Conservation (phyloP, 2,797 vertebrate species). For the Esox masquinongy region DNA sequence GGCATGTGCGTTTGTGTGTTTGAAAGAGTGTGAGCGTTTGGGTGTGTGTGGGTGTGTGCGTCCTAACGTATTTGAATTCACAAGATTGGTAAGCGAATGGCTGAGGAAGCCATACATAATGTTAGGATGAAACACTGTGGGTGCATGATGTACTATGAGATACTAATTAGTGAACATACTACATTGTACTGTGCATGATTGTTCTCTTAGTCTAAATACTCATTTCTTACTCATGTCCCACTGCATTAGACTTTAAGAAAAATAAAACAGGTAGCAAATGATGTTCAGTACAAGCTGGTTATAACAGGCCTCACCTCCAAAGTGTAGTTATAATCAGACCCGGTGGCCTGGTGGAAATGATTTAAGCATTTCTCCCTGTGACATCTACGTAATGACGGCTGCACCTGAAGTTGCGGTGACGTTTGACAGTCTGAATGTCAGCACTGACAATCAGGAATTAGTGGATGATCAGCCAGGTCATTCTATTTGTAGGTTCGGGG, state of each 20-base stretch:
- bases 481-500: neutral
- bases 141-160: neutral
- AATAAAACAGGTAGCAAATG: too few relatives aligned
- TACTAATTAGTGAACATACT: neutral
- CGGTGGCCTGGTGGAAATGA: constrained; percentile 59
- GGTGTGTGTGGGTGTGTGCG: constrained; percentile 24
- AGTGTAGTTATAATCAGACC: constrained; percentile 23
- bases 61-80: too few relatives aligned
- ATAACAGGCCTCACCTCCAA: constrained; percentile 49
- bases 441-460: constrained; percentile 65
- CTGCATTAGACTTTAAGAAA: too few relatives aligned
- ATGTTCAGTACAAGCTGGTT: neutral
- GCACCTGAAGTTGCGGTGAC: constrained; percentile 66
- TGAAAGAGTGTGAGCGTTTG: neutral
- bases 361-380: constrained; percentile 65
- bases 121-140: neutral
- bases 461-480: constrained; percentile 45
- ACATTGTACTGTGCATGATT: too few relatives aligned
- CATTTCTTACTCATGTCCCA: too few relatives aligned
- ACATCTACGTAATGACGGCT: constrained; percentile 71
- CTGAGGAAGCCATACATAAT: neutral
- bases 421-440: constrained; percentile 70
- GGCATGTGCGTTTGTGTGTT: constrained; percentile 1
- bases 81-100: too few relatives aligned
- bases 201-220: too few relatives aligned